These are phyloP conservation scores for Neotoma lepida DNA, from an alignment of 2,113 vertebrate genomes.

Conservation along the genomic window DNA sequence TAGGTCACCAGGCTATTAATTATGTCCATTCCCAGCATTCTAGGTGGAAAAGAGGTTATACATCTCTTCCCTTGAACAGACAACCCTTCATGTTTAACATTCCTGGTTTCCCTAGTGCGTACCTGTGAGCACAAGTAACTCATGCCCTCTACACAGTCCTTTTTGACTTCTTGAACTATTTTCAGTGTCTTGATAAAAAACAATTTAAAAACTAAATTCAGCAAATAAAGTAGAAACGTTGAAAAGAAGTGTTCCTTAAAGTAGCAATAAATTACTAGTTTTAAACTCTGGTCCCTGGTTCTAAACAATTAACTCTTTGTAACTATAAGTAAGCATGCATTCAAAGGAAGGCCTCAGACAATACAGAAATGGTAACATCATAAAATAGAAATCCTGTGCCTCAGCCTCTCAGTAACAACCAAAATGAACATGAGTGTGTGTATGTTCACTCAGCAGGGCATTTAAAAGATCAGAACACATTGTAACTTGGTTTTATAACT, in stretches of 20 bases:
- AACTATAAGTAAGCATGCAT: slow-evolving; percentile 37
- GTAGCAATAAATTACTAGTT: slow-evolving; percentile 22
- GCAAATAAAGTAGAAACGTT: slow-evolving; percentile 27
- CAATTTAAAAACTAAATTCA: slow-evolving; percentile 50
- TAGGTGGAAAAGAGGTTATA: not conserved
- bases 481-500: slow-evolving; percentile 48
- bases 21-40: not conserved
- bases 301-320: slow-evolving; percentile 24
- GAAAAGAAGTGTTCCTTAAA: slow-evolving; percentile 22
- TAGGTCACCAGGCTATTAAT: not conserved
- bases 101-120: not conserved
- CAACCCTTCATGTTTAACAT: not conserved
- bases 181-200: slow-evolving; percentile 24
- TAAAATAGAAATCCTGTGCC: slow-evolving; percentile 12
- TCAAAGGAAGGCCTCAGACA: slow-evolving; percentile 20
- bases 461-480: not conserved
- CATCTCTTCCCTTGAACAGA: not conserved
- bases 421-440: not conserved
- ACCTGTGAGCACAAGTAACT: not conserved
- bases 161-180: slow-evolving; percentile 25
- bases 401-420: not conserved
- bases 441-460: not conserved
- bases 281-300: not conserved
- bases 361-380: slow-evolving; percentile 37
- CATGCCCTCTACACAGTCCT: not conserved